phyloP scores from a whole-genome alignment of 2,888 invertebrate genomes.

The Minunthozetes semirufus region DNA sequence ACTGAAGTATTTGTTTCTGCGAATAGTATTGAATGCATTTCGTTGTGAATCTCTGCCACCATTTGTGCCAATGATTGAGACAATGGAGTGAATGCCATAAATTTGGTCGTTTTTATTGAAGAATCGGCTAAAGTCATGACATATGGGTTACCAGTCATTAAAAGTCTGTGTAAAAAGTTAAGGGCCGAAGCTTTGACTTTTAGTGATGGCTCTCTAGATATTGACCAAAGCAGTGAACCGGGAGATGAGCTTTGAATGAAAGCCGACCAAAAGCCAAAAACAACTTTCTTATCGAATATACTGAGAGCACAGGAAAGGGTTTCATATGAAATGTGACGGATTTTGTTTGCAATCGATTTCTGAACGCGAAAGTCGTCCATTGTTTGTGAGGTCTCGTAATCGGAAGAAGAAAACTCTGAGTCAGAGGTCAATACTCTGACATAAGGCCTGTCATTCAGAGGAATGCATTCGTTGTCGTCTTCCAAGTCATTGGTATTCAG shows the following conservation, averaged over 20 bases:
- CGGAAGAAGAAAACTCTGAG: constrained; percentile 36
- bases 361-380: not conserved
- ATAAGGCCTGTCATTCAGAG: not conserved
- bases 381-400: constrained; percentile 16
- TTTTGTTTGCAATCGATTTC: constrained; percentile 4
- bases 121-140: constrained; percentile 23
- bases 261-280: constrained; percentile 36
- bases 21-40: constrained; percentile 16
- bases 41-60: constrained; percentile 30
- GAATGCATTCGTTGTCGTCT: not conserved
- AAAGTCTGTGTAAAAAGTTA: constrained; percentile 31
- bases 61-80: constrained; percentile 34
- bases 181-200: constrained; percentile 27
- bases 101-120: not conserved
- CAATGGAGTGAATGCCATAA: constrained; percentile 31
- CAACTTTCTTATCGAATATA: constrained; percentile 18
- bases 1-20: constrained; percentile 18
- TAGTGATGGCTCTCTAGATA: constrained; percentile 16
- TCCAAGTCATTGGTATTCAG: not conserved
- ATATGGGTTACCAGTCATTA: constrained; percentile 23
- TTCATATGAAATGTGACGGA: constrained; percentile 32
- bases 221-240: not conserved
- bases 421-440: constrained; percentile 15
- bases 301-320: not conserved
- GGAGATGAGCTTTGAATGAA: constrained; percentile 11